Percentiles rank a stretch among this genome's conserved stretches.
Conservation (phyloP, 2,797 vertebrate genomes). For the Propithecus perrieri region DNA sequence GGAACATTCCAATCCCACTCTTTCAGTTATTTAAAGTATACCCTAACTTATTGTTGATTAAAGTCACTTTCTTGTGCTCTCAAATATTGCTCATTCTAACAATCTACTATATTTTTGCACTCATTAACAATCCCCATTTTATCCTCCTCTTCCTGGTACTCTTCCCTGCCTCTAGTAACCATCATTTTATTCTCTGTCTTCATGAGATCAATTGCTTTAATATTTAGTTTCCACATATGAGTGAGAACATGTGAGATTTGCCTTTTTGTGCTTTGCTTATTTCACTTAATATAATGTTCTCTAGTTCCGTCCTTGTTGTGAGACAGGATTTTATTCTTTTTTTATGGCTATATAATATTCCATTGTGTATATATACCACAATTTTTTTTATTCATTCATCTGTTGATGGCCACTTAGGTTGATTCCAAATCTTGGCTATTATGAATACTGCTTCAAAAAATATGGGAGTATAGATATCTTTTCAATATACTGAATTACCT, state of each 20-base stretch:
- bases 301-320: background rate
- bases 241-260: background rate
- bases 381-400: background rate
- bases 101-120: background rate
- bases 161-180: background rate
- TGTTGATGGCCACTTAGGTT: background rate
- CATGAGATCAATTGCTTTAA: background rate
- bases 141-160: background rate
- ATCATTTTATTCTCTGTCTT: background rate
- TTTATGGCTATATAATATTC: background rate
- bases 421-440: background rate
- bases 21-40: background rate
- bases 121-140: background rate
- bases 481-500: background rate
- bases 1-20: background rate
- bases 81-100: background rate
- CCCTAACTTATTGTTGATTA: background rate
- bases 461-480: background rate
- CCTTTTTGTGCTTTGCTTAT: background rate
- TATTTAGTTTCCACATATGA: background rate
- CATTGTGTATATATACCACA: background rate
- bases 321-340: background rate
- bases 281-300: background rate
- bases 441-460: background rate
- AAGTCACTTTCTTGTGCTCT: background rate